Evolutionary conservation across 2,113 vertebrate species (phyloP).

Genomic region (Calyptomena viridis): DNA sequence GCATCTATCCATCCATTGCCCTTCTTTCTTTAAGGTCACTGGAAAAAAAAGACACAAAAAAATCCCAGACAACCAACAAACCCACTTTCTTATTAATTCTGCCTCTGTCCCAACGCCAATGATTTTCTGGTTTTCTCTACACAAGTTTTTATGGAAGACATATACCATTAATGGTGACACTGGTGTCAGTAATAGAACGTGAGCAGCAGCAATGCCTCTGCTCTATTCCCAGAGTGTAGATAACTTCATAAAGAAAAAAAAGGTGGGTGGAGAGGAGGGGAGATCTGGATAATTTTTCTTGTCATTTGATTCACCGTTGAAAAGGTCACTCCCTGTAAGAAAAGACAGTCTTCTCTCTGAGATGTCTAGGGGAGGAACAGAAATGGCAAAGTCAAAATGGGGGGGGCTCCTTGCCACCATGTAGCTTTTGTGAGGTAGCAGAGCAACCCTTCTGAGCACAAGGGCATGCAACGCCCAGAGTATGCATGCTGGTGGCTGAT

Average conservation of each 20-base stretch:
- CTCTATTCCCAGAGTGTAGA: conserved; percentile 32
- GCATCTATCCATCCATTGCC: conserved; percentile 41
- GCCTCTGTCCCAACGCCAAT: neutral
- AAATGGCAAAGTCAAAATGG: neutral
- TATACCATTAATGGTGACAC: conserved; percentile 19
- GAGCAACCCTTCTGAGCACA: conserved; percentile 20
- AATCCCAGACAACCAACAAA: neutral
- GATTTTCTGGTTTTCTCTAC: neutral
- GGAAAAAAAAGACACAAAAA: neutral
- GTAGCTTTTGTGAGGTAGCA: conserved; percentile 11
- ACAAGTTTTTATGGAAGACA: neutral
- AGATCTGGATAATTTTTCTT: conserved; percentile 52
- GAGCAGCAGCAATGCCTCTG: neutral
- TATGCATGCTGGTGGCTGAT: conserved; percentile 10
- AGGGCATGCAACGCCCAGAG: neutral
- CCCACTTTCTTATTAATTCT: conserved; percentile 14
- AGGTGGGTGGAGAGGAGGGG: conserved; percentile 42
- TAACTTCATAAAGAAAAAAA: conserved; percentile 52
- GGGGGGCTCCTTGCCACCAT: neutral
- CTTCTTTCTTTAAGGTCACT: conserved; percentile 50
- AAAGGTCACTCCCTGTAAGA: conserved; percentile 58
- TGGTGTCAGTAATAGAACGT: conserved; percentile 32
- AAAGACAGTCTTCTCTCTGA: conserved; percentile 37
- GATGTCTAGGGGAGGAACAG: neutral
- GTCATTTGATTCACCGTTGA: conserved; percentile 43